A percentile compares a stretch with the other conserved stretches of the same genome.
These are phyloP conservation scores for Vombatus ursinus DNA, from an alignment of 2,113 vertebrate genomes.

Conservation along the genomic window DNA sequence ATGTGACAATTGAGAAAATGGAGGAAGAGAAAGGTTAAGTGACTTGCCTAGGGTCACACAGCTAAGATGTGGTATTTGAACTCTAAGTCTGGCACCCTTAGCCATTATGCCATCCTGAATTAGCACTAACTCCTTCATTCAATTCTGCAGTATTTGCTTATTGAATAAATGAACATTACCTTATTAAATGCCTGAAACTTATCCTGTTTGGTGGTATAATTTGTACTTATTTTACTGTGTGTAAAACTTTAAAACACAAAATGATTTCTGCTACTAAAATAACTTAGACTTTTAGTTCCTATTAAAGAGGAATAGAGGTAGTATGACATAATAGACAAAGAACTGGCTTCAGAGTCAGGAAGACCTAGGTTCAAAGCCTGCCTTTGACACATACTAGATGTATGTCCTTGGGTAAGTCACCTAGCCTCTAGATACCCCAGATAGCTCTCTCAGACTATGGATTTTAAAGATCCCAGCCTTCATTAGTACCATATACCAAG, in stretches of 20 bases:
- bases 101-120: not conserved
- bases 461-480: not conserved
- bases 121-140: not conserved
- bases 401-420: not conserved
- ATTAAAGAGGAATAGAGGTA: not conserved
- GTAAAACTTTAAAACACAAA: slow-evolving; percentile 50
- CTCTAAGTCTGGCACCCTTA: not conserved
- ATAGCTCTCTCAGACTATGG: not conserved
- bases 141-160: slow-evolving; percentile 29
- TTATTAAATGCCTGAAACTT: slow-evolving; percentile 52
- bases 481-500: not conserved
- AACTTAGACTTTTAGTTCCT: slow-evolving; percentile 32
- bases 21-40: not conserved
- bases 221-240: slow-evolving; percentile 54
- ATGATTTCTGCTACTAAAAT: slow-evolving; percentile 30
- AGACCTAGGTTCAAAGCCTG: not conserved
- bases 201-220: slow-evolving; percentile 51
- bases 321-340: not conserved
- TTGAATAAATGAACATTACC: slow-evolving; percentile 51
- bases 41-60: not conserved
- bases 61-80: not conserved
- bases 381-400: not conserved
- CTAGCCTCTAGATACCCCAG: not conserved
- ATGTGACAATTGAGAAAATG: slow-evolving; percentile 26
- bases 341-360: not conserved